These are phyloP conservation scores for Atrichornis clamosus DNA, from an alignment of 2,113 vertebrate species.

Conservation along the genomic window DNA sequence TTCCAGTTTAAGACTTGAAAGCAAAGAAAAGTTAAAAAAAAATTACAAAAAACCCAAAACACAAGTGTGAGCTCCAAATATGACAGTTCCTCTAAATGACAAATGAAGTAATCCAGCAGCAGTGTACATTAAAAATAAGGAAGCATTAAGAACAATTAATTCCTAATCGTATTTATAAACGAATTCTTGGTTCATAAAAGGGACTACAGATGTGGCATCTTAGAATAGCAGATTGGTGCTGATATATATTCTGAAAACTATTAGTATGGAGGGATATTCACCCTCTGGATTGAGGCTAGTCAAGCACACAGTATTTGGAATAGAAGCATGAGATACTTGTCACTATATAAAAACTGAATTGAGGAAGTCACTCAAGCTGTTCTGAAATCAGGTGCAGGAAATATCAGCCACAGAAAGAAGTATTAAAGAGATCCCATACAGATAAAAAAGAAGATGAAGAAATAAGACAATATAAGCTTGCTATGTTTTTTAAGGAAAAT, in stretches of 20 bases:
- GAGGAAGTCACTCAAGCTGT: not conserved
- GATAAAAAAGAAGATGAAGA: not conserved
- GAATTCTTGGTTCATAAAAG: not conserved
- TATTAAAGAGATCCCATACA: not conserved
- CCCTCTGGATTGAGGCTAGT: not conserved
- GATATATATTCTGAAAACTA: not conserved
- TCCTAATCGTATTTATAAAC: not conserved
- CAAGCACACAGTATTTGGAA: not conserved
- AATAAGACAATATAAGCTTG: not conserved
- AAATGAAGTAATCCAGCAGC: not conserved
- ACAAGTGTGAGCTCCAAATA: not conserved
- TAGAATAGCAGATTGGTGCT: not conserved
- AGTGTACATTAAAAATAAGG: not conserved
- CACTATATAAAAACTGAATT: not conserved
- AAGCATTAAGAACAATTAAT: not conserved
- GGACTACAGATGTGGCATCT: not conserved
- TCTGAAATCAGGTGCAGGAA: not conserved
- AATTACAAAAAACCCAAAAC: not conserved
- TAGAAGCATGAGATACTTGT: not conserved
- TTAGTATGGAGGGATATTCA: not conserved
- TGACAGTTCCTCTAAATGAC: not conserved
- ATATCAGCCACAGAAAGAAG: not conserved
- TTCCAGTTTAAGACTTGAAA: not conserved
- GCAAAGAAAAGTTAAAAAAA: not conserved
- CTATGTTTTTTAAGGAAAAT: not conserved